Base-by-base conservation (phyloP, 53 echinoderm and acorn worm genomes). In the Stichopus horrens region DNA sequence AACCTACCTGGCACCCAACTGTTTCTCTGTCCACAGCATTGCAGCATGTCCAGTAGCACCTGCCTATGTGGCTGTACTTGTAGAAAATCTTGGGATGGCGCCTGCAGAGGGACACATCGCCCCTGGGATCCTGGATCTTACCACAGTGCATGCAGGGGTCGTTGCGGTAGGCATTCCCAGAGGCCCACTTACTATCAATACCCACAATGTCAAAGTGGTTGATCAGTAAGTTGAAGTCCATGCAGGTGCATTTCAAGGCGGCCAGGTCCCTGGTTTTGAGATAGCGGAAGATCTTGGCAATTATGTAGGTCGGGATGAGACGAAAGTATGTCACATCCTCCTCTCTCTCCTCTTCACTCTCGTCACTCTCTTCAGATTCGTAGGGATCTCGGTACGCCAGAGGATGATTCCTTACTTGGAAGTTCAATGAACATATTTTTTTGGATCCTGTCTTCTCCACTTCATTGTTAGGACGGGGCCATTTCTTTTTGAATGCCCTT, bases 131-230 rank as follows among this genome's bases (percentile, higher is more conserved):
- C 37, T 91, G 88, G 23, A 97, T 93, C 94, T 97, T 97, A 52
- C 97, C 97, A 57, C 97, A 97, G 86, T 97, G 94, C 93, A 95
- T 95, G 86, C 97, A 97, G 71, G 97, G 97, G 82, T 97, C 97
- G 55, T 91, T 91, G 14, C 92, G 81, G 76, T 97, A 97, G 3
- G 71, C 77, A 13, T 79, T 74, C 13, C 74, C 52, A 83, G 91
- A 92, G n/a, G 88, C 76, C 97, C 97, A 97, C 77, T 79, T 80
- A 7, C 93, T 94, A 86, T 97, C 97, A 3, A 55, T 37, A 9
- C 94, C 93, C 22, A 73, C 77, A 19, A 97, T 93, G 90, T 97
- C 91, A 86, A 87, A 97, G 21, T 88, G 53, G 81, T 94, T 93
- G 67, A 97, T 97, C 71, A 97, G 88, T 95, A 95, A 97, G 51